Base-by-base conservation (phyloP, 2,888 invertebrate species). In the Microplitis manilae region DNA sequence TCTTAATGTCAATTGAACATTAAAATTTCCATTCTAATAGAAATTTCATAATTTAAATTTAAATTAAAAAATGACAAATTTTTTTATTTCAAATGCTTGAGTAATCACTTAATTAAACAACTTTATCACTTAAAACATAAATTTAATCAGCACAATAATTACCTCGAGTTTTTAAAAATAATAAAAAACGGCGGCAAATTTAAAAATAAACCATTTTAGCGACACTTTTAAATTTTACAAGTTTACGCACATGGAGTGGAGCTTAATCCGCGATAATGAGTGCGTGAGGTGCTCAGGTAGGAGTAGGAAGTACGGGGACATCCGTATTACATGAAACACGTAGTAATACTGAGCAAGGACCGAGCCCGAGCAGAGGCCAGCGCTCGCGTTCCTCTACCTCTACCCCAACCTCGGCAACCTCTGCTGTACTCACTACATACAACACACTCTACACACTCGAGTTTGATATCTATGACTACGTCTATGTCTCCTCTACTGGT, bases 341-440 rank as follows among this genome's bases (percentile, higher is more conserved):
- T 30, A 30, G 71, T 71, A 61, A 39, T 62, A 71, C 71, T 71
- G 71, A 71, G 39, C 38, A 71, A 71, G 71, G 61, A 71, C 59
- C 59, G 59, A 70, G 61, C 71, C 38, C 71, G 61, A 71, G 15
- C 39, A 71, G 39, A 71, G 62, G 61, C 65, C 65, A 61, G 61
- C 71, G 71, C 71, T 71, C 71, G 39, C 39, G 17, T 38, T 71
- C 38, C 59, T 60, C 62, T 68, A 68, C 39, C n/a, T 68, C 68
- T 68, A 6, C 9, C 39, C 38, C 60, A 59, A 8, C 30, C 60
- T 7, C 41, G 6, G 62, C 50, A 50, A 50, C 50, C 50, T 50
- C 50, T 5, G 13, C 50, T 73, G 73, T 73, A 64, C 65, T 13
- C 38, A 62, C 62, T 20, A 62, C 15, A 73, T 41, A 41, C 39